These are phyloP conservation scores for Stictonetta naevosa DNA, from an alignment of 2,113 vertebrate species.

Conservation along the genomic window DNA sequence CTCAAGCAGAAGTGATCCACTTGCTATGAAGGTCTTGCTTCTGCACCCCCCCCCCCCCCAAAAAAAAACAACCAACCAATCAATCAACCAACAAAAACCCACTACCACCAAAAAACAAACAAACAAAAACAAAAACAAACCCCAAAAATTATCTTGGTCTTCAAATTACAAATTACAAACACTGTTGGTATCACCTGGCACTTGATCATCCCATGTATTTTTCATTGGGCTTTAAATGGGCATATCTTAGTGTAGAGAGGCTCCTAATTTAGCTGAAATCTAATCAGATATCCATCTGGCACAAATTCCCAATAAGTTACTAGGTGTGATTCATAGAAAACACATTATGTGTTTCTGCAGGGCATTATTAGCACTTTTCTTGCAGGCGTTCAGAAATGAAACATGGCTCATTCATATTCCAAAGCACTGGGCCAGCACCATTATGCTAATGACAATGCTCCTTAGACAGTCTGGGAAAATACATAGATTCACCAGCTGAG, in stretches of 20 bases:
- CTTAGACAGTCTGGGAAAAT: neutral
- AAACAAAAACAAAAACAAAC: neutral
- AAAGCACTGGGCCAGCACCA: neutral
- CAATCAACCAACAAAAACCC: neutral
- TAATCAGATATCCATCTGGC: neutral
- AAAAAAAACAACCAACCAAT: neutral
- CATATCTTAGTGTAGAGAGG: neutral
- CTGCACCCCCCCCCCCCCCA: no score
- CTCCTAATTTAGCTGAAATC: slow-evolving; percentile 25
- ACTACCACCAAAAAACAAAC: neutral
- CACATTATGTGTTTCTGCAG: slow-evolving; percentile 1
- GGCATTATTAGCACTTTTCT: slow-evolving; percentile 17
- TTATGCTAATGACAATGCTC: neutral
- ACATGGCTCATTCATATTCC: neutral
- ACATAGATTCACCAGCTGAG: neutral
- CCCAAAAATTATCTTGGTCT: neutral
- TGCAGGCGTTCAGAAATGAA: neutral
- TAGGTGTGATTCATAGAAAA: slow-evolving; percentile 31
- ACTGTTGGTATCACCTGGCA: neutral
- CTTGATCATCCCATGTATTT: neutral
- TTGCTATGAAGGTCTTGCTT: slow-evolving; percentile 7
- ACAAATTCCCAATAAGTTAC: neutral
- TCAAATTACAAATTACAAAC: slow-evolving; percentile 14
- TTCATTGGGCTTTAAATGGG: slow-evolving; percentile 25
- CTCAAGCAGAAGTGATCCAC: neutral